These are phyloP conservation scores for Nemopilema nomurai DNA, from an alignment of 30 jellyfish, hydroid and myxozoan genomes.

Conservation along the genomic window DNA sequence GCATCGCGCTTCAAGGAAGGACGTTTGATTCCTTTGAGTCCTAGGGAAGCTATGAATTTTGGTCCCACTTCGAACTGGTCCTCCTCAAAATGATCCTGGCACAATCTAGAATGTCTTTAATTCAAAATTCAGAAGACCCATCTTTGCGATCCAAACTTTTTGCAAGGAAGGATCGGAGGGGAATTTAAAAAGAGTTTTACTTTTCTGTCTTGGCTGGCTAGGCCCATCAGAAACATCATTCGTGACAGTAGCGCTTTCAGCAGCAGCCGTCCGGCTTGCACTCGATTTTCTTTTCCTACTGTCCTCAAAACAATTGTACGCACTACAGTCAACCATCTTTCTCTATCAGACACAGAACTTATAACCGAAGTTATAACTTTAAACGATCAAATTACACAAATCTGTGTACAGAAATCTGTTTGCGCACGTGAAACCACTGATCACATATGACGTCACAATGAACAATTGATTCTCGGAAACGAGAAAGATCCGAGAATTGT, in stretches of 20 bases:
- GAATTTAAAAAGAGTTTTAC: not conserved
- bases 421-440: no score
- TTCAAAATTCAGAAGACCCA: not conserved
- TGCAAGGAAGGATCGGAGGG: not conserved
- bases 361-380: slow-evolving; percentile 3
- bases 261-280: not conserved
- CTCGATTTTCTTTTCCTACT: not conserved
- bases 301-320: slow-evolving; percentile 8
- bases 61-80: slow-evolving; percentile 6
- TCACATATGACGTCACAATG: no score
- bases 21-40: slow-evolving; percentile 5
- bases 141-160: not conserved
- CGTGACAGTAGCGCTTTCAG: not conserved
- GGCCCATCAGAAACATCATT: slow-evolving; percentile 5
- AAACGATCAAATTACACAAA: no score
- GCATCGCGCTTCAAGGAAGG: slow-evolving; percentile 20
- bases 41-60: slow-evolving; percentile 9
- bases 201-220: slow-evolving; percentile 4
- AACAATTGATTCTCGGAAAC: no score
- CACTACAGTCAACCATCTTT: slow-evolving; percentile 13
- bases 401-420: no score
- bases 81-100: not conserved
- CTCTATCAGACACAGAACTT: not conserved
- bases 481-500: slow-evolving; percentile 14
- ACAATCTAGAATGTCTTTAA: not conserved